Conservation (phyloP, 2,113 vertebrate species). For the Echinops telfairi region DNA sequence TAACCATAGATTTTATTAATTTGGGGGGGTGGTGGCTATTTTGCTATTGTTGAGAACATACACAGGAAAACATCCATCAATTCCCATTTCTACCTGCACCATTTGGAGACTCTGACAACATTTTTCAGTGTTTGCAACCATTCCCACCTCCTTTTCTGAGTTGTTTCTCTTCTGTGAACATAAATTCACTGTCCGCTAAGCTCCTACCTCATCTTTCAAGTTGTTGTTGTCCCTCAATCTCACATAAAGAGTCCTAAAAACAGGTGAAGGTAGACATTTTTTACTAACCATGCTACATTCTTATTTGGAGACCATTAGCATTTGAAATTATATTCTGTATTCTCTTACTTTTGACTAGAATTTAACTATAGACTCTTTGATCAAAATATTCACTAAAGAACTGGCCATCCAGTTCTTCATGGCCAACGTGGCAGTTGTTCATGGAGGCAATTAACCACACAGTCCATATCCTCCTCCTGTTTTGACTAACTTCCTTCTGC, state of each 20-base stretch:
- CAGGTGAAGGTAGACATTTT: background rate
- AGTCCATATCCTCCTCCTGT: background rate
- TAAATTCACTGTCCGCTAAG: background rate
- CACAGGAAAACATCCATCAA: background rate
- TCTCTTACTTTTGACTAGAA: background rate
- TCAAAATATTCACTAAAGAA: background rate
- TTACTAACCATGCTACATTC: background rate
- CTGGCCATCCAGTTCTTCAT: background rate
- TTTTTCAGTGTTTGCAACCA: background rate
- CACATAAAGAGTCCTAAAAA: background rate
- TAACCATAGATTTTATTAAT: no score
- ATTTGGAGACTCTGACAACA: background rate
- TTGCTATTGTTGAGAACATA: background rate
- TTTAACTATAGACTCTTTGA: background rate
- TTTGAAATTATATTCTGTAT: background rate
- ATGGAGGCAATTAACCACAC: background rate
- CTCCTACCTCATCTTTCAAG: background rate
- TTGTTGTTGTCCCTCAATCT: background rate
- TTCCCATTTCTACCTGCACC: background rate
- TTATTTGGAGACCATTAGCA: background rate
- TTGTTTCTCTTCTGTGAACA: background rate
- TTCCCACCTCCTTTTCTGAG: background rate
- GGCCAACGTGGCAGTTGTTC: background rate
- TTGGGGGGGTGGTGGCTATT: background rate
- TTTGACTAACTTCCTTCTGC: background rate